These are phyloP conservation scores for Campylomormyrus tamandua DNA, from an alignment of 2,113 vertebrate genomes.

Conservation along the genomic window DNA sequence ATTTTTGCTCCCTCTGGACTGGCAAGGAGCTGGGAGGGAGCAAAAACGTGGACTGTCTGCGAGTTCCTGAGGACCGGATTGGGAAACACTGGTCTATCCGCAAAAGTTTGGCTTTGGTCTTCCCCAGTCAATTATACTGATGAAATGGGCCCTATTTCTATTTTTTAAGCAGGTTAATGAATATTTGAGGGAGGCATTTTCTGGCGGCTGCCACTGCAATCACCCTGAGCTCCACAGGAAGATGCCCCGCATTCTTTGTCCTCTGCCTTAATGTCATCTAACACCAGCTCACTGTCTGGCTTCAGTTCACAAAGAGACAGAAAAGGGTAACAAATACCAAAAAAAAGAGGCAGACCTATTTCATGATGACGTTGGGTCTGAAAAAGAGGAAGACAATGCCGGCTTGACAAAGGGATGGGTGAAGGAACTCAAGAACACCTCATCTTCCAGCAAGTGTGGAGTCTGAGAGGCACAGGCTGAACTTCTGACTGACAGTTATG, in stretches of 20 bases:
- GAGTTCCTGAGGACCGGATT: not conserved
- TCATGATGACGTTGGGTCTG: conserved; percentile 31
- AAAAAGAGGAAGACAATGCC: conserved; percentile 28
- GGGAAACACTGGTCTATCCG: not conserved
- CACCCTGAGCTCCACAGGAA: conserved; percentile 69
- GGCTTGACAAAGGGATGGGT: conserved; percentile 20
- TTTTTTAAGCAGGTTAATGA: conserved; percentile 81
- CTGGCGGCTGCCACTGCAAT: conserved; percentile 87
- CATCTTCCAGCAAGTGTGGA: not conserved
- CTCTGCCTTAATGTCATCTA: conserved; percentile 23
- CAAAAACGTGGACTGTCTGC: not conserved
- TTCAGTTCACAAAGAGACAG: conserved; percentile 24
- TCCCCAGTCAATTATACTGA: conserved; percentile 97
- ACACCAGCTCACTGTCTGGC: conserved; percentile 7
- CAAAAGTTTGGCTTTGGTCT: conserved; percentile 27
- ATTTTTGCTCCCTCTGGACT: not conserved
- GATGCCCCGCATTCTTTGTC: conserved; percentile 41
- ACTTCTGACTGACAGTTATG: not conserved
- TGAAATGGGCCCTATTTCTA: conserved; percentile 77
- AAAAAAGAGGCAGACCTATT: conserved; percentile 37
- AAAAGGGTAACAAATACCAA: not conserved
- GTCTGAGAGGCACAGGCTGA: not conserved
- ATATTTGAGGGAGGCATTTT: conserved; percentile 85
- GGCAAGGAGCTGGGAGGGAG: not conserved
- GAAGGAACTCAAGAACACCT: not conserved